Evolutionary conservation across 2,113 vertebrate species (phyloP), one percentile per base, ranked within the genome.

Genomic region (Etheostoma spectabile): DNA sequence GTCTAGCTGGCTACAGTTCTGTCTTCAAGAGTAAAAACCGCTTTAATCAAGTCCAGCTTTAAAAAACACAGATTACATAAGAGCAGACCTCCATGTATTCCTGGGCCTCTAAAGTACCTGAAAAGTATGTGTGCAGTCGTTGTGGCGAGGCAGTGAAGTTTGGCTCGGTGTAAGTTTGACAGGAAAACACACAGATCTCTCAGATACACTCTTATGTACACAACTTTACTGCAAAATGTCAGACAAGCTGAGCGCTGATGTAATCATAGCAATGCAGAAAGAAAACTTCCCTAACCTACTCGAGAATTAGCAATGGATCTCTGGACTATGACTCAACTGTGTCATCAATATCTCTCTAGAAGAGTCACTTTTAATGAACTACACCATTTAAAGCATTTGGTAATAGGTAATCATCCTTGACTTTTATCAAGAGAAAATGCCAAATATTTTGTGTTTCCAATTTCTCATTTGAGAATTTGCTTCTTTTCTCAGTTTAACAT

Each of bases 41-140:
- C 74, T 86, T 89, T 88, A 91, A 91, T 93, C 79, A 82, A 84
- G 84, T 82, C 91, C 92, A 90, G 83, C 69, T 73, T 77, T 53
- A 71, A 72, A 89, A 87, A 92, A 88, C 68, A 82, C 72, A 67
- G 66, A 85, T 94, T 93, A 89, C 90, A 89, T 92, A 94, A 93
- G 42, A 48, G 82, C 85, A 77, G 85, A 85, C 85, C 79, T 89
- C 78, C 80, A 59, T 84, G 90, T 90, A 79, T 83, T 85, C 62
- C 77, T 79, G 82, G 75, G 83, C 84, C 86, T 87, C 86, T 65
- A 13, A 76, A 79, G 62, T 53, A 72, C 79, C 21, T 55, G 24
- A 79, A 45, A 79, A 86, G 77, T 85, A 70, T 92, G 90, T 88
- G 87, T 80, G 86, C 69, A 74, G 84, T 42, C 69, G 35, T 55